Evolutionary conservation across 2,888 invertebrate genomes (phyloP), one percentile per base, ranked within the genome.

Genomic region (Diplolepis rosae): DNA sequence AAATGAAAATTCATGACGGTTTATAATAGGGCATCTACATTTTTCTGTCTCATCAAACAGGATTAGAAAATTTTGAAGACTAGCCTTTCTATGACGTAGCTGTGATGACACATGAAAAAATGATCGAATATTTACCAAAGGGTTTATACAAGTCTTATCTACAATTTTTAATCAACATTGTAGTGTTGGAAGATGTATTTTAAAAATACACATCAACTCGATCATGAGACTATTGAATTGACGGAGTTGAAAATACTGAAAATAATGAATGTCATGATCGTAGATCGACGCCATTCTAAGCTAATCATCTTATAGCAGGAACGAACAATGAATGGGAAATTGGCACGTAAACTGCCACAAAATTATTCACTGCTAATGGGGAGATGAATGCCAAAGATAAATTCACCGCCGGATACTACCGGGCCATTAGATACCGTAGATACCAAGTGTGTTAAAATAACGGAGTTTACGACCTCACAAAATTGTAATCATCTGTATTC

Each of bases 331-430:
- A 61, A 61, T 61, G 15, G 39, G 39, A 39, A 61, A 61, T 61
- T 61, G 81, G 80, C 83, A 81, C 80, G 82, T 83, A 82, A 85
- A 82, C 75, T n/a, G 82, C 76, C 75, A 74, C 73, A 75, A 79
- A 83, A 83, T 83, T 83, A 84, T 84, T 84, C 83, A 82, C 79
- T 80, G 81, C 82, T 83, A 84, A 85, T 85, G 81, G 83, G 82
- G 81, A 83, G 83, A 83, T 84, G 82, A 82, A 83, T 79, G 79
- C 77, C 75, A 74, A 79, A 83, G 84, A 84, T 84, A 83, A 83
- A 83, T 81, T 80, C 78, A 75, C 82, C 79, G 78, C 73, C 80
- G 76, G 77, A 74, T 79, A 81, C 79, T 80, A 79, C 74, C 77
- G 77, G 75, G 79, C 76, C 80, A 82, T 83, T 83, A 83, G 77